Conservation (phyloP, 2,113 vertebrate species). For the Microcebus jonahi region DNA sequence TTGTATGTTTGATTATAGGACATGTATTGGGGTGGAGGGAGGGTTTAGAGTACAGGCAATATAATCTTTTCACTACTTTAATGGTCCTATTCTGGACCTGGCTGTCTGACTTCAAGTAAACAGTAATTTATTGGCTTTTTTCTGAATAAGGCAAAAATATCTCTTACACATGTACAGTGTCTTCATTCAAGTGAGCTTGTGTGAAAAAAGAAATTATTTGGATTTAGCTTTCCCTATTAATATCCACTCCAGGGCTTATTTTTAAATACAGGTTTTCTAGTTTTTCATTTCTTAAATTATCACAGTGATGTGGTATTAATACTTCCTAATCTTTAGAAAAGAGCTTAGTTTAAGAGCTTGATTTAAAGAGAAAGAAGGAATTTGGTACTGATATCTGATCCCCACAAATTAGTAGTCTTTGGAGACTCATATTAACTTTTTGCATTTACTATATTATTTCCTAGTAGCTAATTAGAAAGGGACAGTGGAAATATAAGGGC, state of each 20-base stretch:
- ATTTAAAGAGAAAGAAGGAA: neutral
- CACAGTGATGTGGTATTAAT: neutral
- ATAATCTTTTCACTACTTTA: neutral
- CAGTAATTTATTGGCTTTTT: neutral
- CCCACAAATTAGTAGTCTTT: neutral
- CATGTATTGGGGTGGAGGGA: neutral
- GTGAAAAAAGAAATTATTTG: constrained; percentile 24
- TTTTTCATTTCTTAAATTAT: constrained; percentile 48
- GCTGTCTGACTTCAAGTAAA: neutral
- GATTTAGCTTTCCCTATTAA: constrained; percentile 29
- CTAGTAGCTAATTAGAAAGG: neutral
- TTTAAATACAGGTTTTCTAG: neutral
- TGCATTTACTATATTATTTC: neutral
- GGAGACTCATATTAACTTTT: neutral
- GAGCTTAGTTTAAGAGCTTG: neutral
- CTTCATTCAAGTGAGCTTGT: neutral
- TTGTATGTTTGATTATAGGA: neutral
- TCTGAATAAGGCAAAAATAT: constrained; percentile 3
- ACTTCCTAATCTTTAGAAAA: neutral
- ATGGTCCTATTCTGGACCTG: neutral
- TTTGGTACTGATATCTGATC: constrained; percentile 17
- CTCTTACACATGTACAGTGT: neutral
- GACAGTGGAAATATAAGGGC: neutral
- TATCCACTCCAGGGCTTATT: neutral
- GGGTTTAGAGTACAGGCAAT: neutral